Evolutionary conservation across 2,797 vertebrate species (phyloP).

Genomic region (Protonibea diacanthus): DNA sequence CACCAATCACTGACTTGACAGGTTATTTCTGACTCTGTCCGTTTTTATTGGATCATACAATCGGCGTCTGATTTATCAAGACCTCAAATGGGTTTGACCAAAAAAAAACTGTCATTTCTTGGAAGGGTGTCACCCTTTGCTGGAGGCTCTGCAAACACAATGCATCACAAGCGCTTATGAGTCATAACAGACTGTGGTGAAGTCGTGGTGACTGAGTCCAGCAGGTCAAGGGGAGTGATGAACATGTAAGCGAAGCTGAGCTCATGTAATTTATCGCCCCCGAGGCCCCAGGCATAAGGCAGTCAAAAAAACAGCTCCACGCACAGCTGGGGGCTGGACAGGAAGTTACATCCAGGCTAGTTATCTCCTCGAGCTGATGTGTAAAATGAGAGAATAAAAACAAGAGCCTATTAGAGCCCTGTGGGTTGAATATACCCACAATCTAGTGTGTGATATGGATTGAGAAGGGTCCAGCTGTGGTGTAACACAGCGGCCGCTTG

Average conservation of each 20-base stretch:
- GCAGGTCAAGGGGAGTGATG: conserved; percentile 59
- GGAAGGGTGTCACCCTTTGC: conserved; percentile 19
- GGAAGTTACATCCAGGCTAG: conserved; percentile 55
- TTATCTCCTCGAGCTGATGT: conserved; percentile 35
- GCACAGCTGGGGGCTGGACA: conserved; percentile 50
- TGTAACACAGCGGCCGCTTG: conserved; percentile 18
- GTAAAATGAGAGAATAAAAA: conserved; percentile 21
- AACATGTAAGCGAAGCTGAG: conserved; percentile 60
- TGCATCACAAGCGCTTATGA: conserved; percentile 20
- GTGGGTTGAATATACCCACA: not conserved
- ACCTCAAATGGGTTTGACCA: conserved; percentile 7
- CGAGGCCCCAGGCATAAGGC: conserved; percentile 43
- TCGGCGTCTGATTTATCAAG: not conserved
- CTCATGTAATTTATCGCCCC: conserved; percentile 65
- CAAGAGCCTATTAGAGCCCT: not conserved
- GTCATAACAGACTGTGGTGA: conserved; percentile 42
- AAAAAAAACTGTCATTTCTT: conserved; percentile 47
- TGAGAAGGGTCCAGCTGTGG: not conserved
- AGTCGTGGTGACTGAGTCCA: conserved; percentile 36
- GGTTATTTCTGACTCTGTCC: conserved; percentile 15
- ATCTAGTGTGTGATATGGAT: not conserved
- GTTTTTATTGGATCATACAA: conserved; percentile 9
- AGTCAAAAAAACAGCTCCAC: conserved; percentile 51
- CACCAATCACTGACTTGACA: conserved; percentile 2
- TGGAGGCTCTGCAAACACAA: conserved; percentile 51